Evolutionary conservation across 2,888 invertebrate genomes (phyloP).

Genomic region (Caenorhabditis plicata): DNA sequence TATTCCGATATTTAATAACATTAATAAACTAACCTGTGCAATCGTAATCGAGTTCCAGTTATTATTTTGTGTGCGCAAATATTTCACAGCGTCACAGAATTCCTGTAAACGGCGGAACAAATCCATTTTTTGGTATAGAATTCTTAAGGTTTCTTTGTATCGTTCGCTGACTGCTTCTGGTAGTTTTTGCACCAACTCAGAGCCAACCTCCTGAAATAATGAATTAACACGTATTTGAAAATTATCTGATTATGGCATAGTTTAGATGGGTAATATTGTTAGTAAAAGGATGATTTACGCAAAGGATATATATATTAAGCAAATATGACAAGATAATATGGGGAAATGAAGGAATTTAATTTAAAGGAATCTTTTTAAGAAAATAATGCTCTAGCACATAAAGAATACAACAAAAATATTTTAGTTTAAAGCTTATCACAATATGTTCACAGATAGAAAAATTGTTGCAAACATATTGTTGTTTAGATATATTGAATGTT

Average conservation of each 20-base stretch:
- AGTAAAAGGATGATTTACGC: not conserved
- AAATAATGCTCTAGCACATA: no score
- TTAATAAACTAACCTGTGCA: constrained; percentile 30
- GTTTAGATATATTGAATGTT: no score
- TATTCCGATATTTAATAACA: constrained; percentile 2
- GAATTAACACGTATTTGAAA: not conserved
- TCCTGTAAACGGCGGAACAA: constrained; percentile 54
- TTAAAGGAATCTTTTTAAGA: no score
- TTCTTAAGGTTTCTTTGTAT: constrained; percentile 34
- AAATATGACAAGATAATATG: no score
- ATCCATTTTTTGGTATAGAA: constrained; percentile 45
- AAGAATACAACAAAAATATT: no score
- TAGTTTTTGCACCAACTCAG: constrained; percentile 35
- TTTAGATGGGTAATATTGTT: constrained; percentile 2
- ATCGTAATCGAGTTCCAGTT: constrained; percentile 44
- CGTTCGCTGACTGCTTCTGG: constrained; percentile 38
- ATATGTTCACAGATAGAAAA: no score
- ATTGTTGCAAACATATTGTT: no score
- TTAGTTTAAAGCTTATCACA: no score
- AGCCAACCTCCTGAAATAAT: constrained; percentile 49
- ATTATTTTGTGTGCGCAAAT: constrained; percentile 33
- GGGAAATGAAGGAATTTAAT: not conserved
- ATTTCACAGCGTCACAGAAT: constrained; percentile 57
- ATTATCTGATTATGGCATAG: not conserved
- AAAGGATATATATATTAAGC: no score